phyloP scores from a whole-genome alignment of 2,113 vertebrate species.

The Xenopus tropicalis region UCB_Xtro_10.0 CM004447.2:21604001-21604500 shows the following conservation, averaged over 20 bases:
- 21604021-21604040: constrained; percentile 89
- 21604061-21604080: constrained; percentile 76
- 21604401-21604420: no score
- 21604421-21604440: no score
- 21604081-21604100: constrained; percentile 68
- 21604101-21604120: constrained; percentile 64
- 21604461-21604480: no score
- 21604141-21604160: constrained; percentile 47
- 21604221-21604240: constrained; percentile 65
- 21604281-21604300: background rate
- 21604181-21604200: constrained; percentile 45
- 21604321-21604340: no score
- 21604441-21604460: no score
- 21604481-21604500: no score
- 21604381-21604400: no score
- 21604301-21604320: no score
- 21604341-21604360: no score
- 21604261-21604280: constrained; percentile 55
- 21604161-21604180: constrained; percentile 51
- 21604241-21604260: constrained; percentile 62
- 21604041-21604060: constrained; percentile 92
- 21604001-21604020: constrained; percentile 78
- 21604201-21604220: constrained; percentile 48
- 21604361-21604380: no score
- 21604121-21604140: constrained; percentile 48